Evolutionary conservation across 2,113 vertebrate species (phyloP), one percentile per base, ranked within the genome.

Genomic region (Lamprotornis superbus): DNA sequence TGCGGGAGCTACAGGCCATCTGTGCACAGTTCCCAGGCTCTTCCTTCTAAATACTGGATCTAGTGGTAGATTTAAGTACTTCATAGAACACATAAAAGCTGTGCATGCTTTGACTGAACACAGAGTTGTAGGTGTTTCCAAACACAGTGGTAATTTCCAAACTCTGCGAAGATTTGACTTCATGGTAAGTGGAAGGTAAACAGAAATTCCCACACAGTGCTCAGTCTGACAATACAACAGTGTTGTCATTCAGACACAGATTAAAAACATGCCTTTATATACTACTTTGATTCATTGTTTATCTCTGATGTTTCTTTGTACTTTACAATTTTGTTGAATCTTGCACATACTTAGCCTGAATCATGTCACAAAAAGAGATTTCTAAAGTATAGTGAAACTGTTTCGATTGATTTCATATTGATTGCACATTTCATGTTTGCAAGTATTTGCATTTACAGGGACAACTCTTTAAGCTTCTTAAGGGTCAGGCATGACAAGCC

Each of bases 1-100:
- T 37, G 20, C 1, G 0, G 28, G 44, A 71, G 56, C 30, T 15
- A 22, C 9, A 0, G 1, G 5, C 15, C 19, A 4, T 15, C 44
- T 6, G 2, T 30, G 15, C 53, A 3, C 30, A 18, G 37, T 5
- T 92, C 31, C 47, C 11, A 12, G 42, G 4, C 37, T 15, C 24
- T 28, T 47, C 19, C 55, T 35, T 25, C 50, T 49, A 52, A 76
- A n/a, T 56, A 49, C 18, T 33, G 8, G 5, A 14, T 37, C 63
- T 30, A 33, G 42, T 20, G 31, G 33, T 16, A 65, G 12, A 50
- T 37, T 8, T 5, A 59, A 55, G 22, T 14, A 44, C 5, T 77
- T 47, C 5, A 14, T 2, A 13, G 18, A 40, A 53, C 2, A 25
- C 1, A 0, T 7, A 56, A 44, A 71, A 81, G 40, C 33, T 0